These are phyloP conservation scores for Hippopotamus amphibius DNA, from an alignment of 2,113 vertebrate genomes.

Conservation along the genomic window DNA sequence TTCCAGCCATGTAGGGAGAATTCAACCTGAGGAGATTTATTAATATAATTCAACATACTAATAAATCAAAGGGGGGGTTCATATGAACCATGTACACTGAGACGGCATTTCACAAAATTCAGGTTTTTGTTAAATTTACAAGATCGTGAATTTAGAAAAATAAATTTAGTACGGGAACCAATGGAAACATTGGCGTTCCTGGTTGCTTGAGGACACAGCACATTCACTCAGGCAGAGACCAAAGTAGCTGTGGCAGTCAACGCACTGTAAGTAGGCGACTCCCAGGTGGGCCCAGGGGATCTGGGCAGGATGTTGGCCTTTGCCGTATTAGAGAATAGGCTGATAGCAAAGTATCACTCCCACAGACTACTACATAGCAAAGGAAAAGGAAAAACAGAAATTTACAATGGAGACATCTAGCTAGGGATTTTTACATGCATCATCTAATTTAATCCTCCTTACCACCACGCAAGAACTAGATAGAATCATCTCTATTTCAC, in stretches of 20 bases:
- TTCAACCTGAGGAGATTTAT: background rate
- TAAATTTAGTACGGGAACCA: background rate
- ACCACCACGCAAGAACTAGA: background rate
- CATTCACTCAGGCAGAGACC: background rate
- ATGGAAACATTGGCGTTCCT: background rate
- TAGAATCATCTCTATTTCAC: background rate
- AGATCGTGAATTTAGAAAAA: background rate
- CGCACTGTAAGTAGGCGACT: background rate
- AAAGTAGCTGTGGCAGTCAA: background rate
- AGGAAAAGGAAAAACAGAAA: background rate
- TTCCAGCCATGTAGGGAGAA: background rate
- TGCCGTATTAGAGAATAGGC: background rate
- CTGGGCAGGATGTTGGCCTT: background rate
- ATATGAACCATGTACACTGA: background rate
- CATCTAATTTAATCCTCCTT: background rate
- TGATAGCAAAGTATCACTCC: background rate
- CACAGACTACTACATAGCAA: background rate
- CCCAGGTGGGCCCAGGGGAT: background rate
- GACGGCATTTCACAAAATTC: conserved; percentile 16
- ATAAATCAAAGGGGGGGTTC: background rate
- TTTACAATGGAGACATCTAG: background rate
- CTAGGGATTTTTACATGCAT: background rate
- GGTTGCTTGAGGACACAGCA: background rate
- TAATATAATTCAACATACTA: background rate
- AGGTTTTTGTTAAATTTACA: conserved; percentile 45